Conservation (phyloP, 1,140 invertebrate species). For the Subanguina moxae region DNA sequence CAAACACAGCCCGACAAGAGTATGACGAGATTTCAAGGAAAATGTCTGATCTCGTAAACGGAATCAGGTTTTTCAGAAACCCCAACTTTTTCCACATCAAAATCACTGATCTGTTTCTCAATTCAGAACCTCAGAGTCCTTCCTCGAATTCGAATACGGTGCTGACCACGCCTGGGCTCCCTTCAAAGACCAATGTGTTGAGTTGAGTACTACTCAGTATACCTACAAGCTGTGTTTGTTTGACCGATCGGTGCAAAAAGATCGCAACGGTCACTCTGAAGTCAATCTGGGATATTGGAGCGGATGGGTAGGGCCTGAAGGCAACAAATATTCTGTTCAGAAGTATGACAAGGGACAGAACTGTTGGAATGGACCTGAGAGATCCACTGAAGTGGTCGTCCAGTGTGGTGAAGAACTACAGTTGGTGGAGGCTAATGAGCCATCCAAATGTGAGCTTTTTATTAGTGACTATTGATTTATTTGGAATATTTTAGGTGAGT, state of each 20-base stretch:
- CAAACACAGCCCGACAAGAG: conserved; percentile 64
- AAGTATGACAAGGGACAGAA: conserved; percentile 73
- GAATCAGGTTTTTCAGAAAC: conserved; percentile 67
- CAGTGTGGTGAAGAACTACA: conserved; percentile 80
- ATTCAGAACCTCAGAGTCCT: conserved; percentile 47
- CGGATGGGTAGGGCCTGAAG: conserved; percentile 74
- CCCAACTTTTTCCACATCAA: conserved; percentile 24
- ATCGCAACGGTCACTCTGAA: conserved; percentile 77
- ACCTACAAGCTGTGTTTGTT: conserved; percentile 90
- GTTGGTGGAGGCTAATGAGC: conserved; percentile 69
- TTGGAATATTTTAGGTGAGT: conserved; percentile 94
- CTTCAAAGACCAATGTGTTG: conserved; percentile 84
- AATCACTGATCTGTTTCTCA: conserved; percentile 2
- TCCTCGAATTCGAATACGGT: conserved; percentile 75
- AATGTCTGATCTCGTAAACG: conserved; percentile 73
- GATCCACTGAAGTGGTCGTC: conserved; percentile 75
- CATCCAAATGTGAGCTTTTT: not conserved
- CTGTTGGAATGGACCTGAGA: conserved; percentile 95
- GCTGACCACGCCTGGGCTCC: conserved; percentile 79
- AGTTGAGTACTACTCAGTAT: conserved; percentile 87
- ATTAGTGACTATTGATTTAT: not conserved
- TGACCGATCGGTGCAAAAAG: conserved; percentile 77
- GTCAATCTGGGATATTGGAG: conserved; percentile 82
- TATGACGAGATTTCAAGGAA: conserved; percentile 70
- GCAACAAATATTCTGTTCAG: conserved; percentile 76